Percentiles rank a stretch among this genome's conserved stretches.
phyloP scores from a whole-genome alignment of 2,113 vertebrate species.

The Corydoras sp. region DNA sequence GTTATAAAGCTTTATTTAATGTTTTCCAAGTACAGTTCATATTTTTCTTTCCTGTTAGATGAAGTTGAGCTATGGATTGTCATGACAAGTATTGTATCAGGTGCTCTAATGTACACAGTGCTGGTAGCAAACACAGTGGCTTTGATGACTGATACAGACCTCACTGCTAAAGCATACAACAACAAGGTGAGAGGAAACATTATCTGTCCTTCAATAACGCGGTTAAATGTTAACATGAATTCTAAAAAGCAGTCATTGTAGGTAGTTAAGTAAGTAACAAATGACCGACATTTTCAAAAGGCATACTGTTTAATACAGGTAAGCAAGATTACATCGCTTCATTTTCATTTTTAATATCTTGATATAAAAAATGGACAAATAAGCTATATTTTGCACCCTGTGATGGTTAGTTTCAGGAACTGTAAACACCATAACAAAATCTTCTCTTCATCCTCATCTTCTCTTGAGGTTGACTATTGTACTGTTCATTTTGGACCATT shows the following conservation, averaged over 20 bases:
- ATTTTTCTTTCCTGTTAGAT: conserved; percentile 47
- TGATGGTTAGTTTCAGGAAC: too few species aligned
- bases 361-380: too few species aligned
- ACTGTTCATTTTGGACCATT: too few species aligned
- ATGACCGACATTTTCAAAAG: background rate
- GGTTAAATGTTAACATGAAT: too few species aligned
- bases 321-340: too few species aligned
- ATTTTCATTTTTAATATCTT: too few species aligned
- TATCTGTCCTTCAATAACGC: background rate
- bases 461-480: too few species aligned
- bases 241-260: too few species aligned
- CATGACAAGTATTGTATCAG: conserved; percentile 69
- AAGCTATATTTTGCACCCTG: too few species aligned
- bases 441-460: too few species aligned
- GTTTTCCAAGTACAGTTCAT: background rate
- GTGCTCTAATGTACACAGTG: conserved; percentile 64
- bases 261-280: too few species aligned
- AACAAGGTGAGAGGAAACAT: conserved; percentile 54
- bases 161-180: conserved; percentile 61
- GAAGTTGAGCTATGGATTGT: conserved; percentile 67
- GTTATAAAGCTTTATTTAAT: background rate
- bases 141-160: conserved; percentile 61
- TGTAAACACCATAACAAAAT: too few species aligned
- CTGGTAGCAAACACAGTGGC: conserved; percentile 64
- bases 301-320: background rate